Percentiles rank a stretch among this genome's conserved stretches.
Evolutionary conservation across 2,797 vertebrate genomes (phyloP).

Genomic region (Huso huso): DNA sequence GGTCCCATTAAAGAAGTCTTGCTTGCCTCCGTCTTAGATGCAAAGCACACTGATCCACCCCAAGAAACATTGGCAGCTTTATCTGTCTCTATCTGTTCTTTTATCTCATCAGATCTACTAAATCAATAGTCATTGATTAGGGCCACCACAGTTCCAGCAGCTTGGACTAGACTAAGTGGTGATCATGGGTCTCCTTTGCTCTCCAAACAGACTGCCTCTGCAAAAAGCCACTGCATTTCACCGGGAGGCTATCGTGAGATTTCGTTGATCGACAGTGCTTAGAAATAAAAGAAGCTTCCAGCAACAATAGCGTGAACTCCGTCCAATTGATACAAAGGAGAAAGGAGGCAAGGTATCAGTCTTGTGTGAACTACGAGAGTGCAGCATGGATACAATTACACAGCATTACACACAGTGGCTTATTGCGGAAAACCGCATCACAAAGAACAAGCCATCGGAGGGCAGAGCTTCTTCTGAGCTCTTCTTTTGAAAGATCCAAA

Average conservation of each 20-base stretch:
- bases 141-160: conserved; percentile 42
- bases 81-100: conserved; percentile 36
- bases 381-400: conserved; percentile 74
- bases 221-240: conserved; percentile 54
- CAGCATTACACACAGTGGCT: conserved; percentile 49
- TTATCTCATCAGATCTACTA: conserved; percentile 46
- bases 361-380: conserved; percentile 74
- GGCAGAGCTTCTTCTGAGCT: conserved; percentile 48
- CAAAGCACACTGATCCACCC: conserved; percentile 31
- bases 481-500: conserved; percentile 53
- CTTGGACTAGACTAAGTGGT: conserved; percentile 38
- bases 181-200: conserved; percentile 43
- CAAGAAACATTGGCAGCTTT: conserved; percentile 34
- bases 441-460: conserved; percentile 45
- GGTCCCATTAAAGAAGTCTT: conserved; percentile 65
- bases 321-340: conserved; percentile 80
- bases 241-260: conserved; percentile 58
- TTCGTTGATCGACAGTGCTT: conserved; percentile 57
- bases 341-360: conserved; percentile 75
- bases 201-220: conserved; percentile 37
- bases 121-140: conserved; percentile 47
- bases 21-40: conserved; percentile 33
- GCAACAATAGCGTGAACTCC: conserved; percentile 86
- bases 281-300: conserved; percentile 73
- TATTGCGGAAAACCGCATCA: conserved; percentile 49